Evolutionary conservation across 2,888 invertebrate genomes (phyloP).

Genomic region (Tipula lateralis): DNA sequence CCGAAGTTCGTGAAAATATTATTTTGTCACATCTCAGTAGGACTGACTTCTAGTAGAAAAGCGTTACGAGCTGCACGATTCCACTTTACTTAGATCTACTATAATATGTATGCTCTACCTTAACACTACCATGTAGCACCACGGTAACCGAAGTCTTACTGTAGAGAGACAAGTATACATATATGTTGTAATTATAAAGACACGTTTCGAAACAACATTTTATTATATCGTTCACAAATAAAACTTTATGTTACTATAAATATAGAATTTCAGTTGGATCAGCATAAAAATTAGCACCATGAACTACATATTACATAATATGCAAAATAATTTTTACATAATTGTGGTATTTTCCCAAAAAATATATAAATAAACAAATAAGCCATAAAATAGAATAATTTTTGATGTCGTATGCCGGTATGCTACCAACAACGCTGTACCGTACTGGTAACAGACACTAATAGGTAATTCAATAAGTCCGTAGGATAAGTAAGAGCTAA

Average conservation of each 20-base stretch:
- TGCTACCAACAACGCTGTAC: neutral
- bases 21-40: no score
- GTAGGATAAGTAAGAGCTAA: no score
- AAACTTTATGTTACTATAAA: neutral
- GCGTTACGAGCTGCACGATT: no score
- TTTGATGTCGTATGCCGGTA: neutral
- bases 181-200: neutral
- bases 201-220: neutral
- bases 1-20: no score
- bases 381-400: neutral
- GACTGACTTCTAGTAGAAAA: no score
- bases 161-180: neutral
- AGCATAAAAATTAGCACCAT: neutral
- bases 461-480: no score
- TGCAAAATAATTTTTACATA: neutral
- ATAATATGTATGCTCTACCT: no score
- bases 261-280: neutral
- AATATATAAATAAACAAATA: neutral
- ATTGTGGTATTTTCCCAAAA: neutral
- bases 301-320: neutral
- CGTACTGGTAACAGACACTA: neutral
- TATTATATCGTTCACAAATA: neutral
- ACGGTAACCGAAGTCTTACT: neutral
- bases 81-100: no score
- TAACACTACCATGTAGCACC: no score